phyloP scores from a whole-genome alignment of 2,888 invertebrate genomes.

The Stegophylla sp. region DNA sequence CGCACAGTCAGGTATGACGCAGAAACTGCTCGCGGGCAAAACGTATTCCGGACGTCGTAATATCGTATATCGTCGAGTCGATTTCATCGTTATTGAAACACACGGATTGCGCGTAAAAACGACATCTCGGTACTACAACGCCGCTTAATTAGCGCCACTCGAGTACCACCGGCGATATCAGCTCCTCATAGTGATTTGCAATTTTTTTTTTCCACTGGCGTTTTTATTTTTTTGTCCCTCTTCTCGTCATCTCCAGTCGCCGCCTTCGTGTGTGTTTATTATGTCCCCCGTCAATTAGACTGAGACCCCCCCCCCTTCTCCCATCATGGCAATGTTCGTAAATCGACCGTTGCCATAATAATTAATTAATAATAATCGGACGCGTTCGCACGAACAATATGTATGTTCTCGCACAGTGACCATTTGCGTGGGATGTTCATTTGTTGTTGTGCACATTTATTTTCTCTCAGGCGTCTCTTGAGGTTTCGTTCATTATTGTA shows the following conservation, averaged over 20 bases:
- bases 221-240: background rate
- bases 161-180: background rate
- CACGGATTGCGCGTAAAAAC: background rate
- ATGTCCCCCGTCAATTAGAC: slow-evolving; percentile 33
- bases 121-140: background rate
- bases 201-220: background rate
- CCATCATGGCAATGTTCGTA: background rate
- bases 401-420: background rate
- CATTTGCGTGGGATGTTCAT: background rate
- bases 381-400: background rate
- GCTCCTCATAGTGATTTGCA: background rate
- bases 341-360: background rate
- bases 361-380: background rate
- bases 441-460: background rate
- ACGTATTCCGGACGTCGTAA: too few species aligned
- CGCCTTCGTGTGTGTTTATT: slow-evolving; percentile 7
- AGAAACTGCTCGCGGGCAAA: too few species aligned
- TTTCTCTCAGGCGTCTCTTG: background rate
- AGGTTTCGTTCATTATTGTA: slow-evolving; percentile 12
- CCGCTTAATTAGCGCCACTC: background rate
- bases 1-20: too few species aligned
- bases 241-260: background rate
- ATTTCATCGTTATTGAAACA: too few species aligned
- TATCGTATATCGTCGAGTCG: too few species aligned
- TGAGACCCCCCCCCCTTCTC: background rate